Conservation (phyloP, 2,113 vertebrate species). For the Mustelus asterias region DNA sequence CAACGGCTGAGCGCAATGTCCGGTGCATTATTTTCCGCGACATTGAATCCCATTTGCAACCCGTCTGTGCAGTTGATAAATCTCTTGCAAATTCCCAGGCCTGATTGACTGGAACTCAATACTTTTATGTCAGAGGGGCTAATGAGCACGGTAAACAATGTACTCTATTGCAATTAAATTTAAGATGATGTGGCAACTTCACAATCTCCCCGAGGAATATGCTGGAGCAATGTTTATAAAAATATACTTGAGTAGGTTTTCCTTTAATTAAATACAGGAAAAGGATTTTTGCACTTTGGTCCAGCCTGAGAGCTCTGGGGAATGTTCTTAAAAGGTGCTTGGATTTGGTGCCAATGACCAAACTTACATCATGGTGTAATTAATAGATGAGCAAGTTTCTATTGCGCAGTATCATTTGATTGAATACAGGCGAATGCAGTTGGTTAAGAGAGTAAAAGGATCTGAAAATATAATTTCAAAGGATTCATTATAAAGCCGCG, state of each 20-base stretch:
- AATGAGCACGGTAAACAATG: not conserved
- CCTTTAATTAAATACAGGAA: not conserved
- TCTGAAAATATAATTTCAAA: not conserved
- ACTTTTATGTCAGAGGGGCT: not conserved
- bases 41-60: not conserved
- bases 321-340: not conserved
- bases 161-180: not conserved
- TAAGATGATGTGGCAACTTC: not conserved
- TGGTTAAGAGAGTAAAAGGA: not conserved
- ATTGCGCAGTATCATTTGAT: not conserved
- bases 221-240: not conserved
- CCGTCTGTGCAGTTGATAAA: not conserved
- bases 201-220: not conserved
- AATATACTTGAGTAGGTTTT: not conserved
- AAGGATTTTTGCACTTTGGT: not conserved
- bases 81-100: not conserved
- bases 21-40: not conserved
- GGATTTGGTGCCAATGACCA: not conserved
- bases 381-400: not conserved
- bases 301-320: not conserved
- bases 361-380: not conserved
- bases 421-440: not conserved
- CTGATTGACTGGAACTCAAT: constrained; percentile 8
- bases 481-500: not conserved
- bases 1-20: not conserved